Conservation (phyloP, 2,888 invertebrate genomes). For the Caenorhabditis becei region DNA sequence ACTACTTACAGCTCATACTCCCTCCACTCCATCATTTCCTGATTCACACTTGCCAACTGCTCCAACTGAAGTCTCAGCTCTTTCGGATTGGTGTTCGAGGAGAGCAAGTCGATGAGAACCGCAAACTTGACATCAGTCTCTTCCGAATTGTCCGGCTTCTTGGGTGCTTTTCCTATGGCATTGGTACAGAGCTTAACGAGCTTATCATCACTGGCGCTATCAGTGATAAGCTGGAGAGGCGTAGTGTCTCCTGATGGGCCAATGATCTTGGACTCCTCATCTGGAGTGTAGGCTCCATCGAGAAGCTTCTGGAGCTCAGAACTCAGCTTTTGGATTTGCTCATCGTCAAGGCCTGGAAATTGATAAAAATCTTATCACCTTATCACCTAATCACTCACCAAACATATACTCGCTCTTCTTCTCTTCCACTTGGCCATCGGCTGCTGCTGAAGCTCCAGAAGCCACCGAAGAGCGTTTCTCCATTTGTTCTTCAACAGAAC, state of each 20-base stretch:
- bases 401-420: constrained; percentile 1
- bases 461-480: no score
- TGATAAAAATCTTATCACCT: no score
- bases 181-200: background rate
- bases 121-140: constrained; percentile 3
- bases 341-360: background rate
- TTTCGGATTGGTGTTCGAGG: background rate
- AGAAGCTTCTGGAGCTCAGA: background rate
- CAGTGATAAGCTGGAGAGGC: background rate
- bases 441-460: no score
- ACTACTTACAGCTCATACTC: background rate
- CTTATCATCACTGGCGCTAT: background rate
- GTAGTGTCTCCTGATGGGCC: background rate
- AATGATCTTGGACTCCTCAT: background rate
- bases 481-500: no score
- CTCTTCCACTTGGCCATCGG: background rate
- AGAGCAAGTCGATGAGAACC: background rate
- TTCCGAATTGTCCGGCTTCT: background rate
- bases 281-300: background rate
- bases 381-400: background rate
- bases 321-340: background rate
- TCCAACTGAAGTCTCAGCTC: background rate
- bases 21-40: constrained; percentile 7
- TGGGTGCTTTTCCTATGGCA: background rate
- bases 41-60: background rate